Conservation (phyloP, 1,140 invertebrate species). For the Aphaenogaster floridana region DNA sequence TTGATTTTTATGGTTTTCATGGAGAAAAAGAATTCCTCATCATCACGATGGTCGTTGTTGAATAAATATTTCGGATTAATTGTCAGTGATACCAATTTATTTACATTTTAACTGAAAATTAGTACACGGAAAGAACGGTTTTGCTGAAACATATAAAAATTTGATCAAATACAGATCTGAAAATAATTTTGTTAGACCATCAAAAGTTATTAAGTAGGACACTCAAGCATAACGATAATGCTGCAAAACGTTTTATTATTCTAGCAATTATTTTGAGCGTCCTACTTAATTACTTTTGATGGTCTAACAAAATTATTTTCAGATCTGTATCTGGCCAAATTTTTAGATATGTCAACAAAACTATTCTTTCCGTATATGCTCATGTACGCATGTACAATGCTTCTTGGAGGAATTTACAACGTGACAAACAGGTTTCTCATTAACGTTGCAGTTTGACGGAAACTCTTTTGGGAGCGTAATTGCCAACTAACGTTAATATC, state of each 20-base stretch:
- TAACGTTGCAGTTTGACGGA: constrained; percentile 43
- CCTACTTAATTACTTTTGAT: no score
- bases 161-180: no score
- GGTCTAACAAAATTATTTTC: no score
- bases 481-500: constrained; percentile 28
- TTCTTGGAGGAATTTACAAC: background rate
- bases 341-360: no score
- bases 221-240: no score
- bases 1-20: background rate
- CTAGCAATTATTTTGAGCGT: no score
- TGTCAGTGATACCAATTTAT: background rate
- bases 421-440: constrained; percentile 51
- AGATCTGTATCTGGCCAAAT: no score
- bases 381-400: background rate
- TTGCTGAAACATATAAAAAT: no score
- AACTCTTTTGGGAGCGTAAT: constrained; percentile 35
- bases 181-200: no score
- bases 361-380: background rate
- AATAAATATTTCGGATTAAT: background rate
- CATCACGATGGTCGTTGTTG: background rate
- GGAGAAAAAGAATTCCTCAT: background rate
- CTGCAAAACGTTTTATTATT: no score
- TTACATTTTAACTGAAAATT: constrained; percentile 11
- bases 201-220: no score
- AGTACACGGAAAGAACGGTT: no score